Conservation (phyloP, 2,888 invertebrate genomes). For the Melitaea athalia region DNA sequence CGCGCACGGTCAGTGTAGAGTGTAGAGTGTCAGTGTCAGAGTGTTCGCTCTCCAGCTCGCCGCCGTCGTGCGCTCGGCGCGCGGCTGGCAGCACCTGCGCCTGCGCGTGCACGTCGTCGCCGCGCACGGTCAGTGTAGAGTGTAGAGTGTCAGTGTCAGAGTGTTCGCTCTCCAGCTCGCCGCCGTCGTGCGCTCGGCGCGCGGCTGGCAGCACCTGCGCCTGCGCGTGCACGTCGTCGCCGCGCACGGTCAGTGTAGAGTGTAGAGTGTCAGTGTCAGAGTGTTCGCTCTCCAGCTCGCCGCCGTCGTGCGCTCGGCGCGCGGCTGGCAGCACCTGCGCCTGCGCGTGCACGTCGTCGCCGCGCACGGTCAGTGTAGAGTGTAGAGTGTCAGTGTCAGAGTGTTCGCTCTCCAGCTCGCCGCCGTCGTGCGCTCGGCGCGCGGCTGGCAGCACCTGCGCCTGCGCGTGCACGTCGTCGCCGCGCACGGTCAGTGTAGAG, state of each 20-base stretch:
- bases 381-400: too few relatives aligned
- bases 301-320: constrained; percentile 86
- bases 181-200: background rate
- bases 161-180: background rate
- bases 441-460: constrained; percentile 91
- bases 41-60: too few relatives aligned
- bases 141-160: too few relatives aligned
- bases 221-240: constrained; percentile 1
- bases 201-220: background rate
- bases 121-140: background rate
- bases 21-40: too few relatives aligned
- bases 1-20: too few relatives aligned
- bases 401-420: constrained; percentile 98
- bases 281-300: background rate
- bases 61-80: background rate
- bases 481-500: constrained; percentile 36
- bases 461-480: constrained; percentile 90
- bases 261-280: background rate
- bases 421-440: constrained; percentile 96
- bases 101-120: constrained; percentile 1
- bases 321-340: constrained; percentile 97
- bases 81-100: background rate
- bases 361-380: background rate
- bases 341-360: constrained; percentile 85
- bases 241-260: background rate